phyloP scores from a whole-genome alignment of 1,140 invertebrate species.

The Drosophila tani region DNA sequence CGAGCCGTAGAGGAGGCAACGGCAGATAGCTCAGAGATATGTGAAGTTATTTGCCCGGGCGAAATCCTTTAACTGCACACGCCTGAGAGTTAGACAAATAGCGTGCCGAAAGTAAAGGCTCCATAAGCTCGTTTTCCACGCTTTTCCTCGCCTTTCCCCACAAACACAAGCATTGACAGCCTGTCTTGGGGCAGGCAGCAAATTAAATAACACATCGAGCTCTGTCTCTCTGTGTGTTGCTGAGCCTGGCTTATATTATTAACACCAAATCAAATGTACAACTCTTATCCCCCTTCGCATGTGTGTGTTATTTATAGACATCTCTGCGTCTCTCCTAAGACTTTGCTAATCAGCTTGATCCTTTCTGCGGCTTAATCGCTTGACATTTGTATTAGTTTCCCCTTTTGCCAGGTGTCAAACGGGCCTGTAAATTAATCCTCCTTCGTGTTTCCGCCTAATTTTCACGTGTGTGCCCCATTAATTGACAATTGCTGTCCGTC shows the following conservation, averaged over 20 bases:
- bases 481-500: conserved; percentile 59
- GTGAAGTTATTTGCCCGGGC: conserved; percentile 68
- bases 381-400: conserved; percentile 76
- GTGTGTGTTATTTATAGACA: conserved; percentile 32
- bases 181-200: conserved; percentile 61
- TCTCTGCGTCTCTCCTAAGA: conserved; percentile 43
- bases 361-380: conserved; percentile 78
- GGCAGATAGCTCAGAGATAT: conserved; percentile 39
- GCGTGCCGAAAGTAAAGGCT: conserved; percentile 58
- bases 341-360: conserved; percentile 79
- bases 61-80: conserved; percentile 78
- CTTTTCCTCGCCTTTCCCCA: neutral
- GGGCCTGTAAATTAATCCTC: conserved; percentile 68
- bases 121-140: conserved; percentile 42
- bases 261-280: conserved; percentile 69
- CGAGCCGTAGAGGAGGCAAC: conserved; percentile 19
- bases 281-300: conserved; percentile 19
- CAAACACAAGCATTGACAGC: conserved; percentile 40
- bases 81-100: conserved; percentile 79
- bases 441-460: conserved; percentile 58
- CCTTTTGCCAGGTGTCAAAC: conserved; percentile 56
- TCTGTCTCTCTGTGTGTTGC: conserved; percentile 18
- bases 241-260: conserved; percentile 76
- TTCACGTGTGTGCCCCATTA: conserved; percentile 64
- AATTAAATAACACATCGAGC: conserved; percentile 78